Percentiles rank a stretch among this genome's conserved stretches.
Evolutionary conservation across 2,113 vertebrate genomes (phyloP).

Genomic region (Echinops telfairi): DNA sequence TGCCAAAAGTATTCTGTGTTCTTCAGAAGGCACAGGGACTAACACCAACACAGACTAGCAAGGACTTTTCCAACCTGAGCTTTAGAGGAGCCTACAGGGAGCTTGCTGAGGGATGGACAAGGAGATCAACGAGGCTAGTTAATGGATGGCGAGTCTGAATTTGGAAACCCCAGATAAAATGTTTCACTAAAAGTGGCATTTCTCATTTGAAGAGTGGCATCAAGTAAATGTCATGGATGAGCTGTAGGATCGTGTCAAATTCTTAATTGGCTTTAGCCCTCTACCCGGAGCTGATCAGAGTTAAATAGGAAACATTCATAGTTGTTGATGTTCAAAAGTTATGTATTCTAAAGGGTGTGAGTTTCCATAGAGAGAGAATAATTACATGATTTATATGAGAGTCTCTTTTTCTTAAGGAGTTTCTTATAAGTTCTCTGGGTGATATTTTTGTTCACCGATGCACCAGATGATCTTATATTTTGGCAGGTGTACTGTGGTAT

Average conservation of each 20-base stretch:
- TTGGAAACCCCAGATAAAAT: conserved; percentile 11
- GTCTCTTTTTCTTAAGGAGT: conserved; percentile 13
- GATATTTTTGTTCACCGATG: background rate
- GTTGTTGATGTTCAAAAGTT: background rate
- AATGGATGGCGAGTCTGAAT: background rate
- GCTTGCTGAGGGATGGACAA: background rate
- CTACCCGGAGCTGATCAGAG: conserved; percentile 4
- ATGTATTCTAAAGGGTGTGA: conserved; percentile 14
- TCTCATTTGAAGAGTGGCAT: conserved; percentile 46
- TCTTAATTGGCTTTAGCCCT: conserved; percentile 21
- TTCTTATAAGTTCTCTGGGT: background rate
- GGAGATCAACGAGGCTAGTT: background rate
- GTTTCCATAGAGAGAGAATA: conserved; percentile 38
- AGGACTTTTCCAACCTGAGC: background rate
- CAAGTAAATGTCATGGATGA: background rate
- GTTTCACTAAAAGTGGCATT: background rate
- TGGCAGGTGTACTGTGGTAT: background rate
- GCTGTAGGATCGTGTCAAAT: background rate
- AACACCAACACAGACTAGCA: conserved; percentile 18
- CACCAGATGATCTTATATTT: background rate
- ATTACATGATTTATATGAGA: conserved; percentile 22
- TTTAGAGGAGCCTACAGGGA: background rate
- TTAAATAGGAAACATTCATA: background rate
- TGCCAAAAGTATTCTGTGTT: conserved; percentile 36
- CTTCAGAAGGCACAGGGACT: conserved; percentile 21